Percentiles rank a stretch among this genome's conserved stretches.
Conservation (phyloP, 2,113 vertebrate genomes). For the Egretta garzetta region DNA sequence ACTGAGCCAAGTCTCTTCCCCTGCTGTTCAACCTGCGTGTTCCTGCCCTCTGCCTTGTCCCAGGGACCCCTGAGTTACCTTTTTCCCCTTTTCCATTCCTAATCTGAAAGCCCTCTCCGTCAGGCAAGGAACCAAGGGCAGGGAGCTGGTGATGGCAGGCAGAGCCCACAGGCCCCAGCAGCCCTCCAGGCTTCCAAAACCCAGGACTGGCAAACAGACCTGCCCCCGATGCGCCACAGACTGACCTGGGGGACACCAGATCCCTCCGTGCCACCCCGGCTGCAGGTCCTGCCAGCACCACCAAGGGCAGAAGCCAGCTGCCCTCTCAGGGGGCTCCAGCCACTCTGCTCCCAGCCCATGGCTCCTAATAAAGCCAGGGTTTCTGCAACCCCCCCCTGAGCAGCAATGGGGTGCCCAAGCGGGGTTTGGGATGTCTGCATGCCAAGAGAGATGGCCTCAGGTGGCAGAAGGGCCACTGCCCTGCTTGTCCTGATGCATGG, state of each 20-base stretch:
- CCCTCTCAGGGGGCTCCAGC: neutral
- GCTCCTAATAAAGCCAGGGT: neutral
- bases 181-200: neutral
- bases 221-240: neutral
- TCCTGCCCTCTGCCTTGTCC: neutral
- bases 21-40: neutral
- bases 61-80: neutral
- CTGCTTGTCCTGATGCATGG: rapidly evolving
- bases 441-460: rapidly evolving
- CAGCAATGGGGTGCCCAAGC: neutral
- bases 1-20: neutral
- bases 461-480: neutral
- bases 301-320: neutral
- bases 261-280: rapidly evolving
- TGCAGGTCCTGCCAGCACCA: neutral
- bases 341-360: neutral
- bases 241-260: neutral
- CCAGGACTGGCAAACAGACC: neutral
- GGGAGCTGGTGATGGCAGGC: neutral
- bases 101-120: neutral
- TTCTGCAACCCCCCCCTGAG: neutral
- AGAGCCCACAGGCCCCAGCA: neutral
- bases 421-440: neutral
- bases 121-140: neutral
- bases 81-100: neutral